Percentiles rank a stretch among this genome's conserved stretches.
Conservation (phyloP, 2,888 invertebrate genomes). For the Drosophila limbata region DNA sequence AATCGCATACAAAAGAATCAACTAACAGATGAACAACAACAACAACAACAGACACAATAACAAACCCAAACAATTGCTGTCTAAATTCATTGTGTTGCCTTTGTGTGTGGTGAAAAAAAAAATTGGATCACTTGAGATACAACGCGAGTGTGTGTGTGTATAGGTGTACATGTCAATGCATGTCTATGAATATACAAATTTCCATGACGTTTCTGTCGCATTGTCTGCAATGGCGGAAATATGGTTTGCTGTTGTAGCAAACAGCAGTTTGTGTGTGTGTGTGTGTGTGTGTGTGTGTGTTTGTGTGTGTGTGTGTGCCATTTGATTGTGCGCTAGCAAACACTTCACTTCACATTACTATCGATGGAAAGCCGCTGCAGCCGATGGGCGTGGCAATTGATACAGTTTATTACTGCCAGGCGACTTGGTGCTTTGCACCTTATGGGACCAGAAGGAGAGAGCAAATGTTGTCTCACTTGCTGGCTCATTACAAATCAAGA, state of each 20-base stretch:
- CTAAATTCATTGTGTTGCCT: slow-evolving; percentile 73
- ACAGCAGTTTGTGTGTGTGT: slow-evolving; percentile 10
- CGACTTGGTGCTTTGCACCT: slow-evolving; percentile 53
- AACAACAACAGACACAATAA: slow-evolving; percentile 42
- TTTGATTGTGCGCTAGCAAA: slow-evolving; percentile 66
- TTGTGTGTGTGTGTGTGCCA: too few relatives aligned
- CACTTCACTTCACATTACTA: slow-evolving; percentile 73
- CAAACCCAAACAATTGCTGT: slow-evolving; percentile 74
- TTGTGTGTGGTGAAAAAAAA: slow-evolving; percentile 59
- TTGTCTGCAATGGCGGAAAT: slow-evolving; percentile 76
- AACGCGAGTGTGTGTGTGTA: slow-evolving; percentile 7
- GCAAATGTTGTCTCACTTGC: slow-evolving; percentile 9
- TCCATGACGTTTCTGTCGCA: slow-evolving; percentile 67
- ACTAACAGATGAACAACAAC: slow-evolving; percentile 47
- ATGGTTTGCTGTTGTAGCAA: slow-evolving; percentile 45
- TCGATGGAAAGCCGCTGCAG: slow-evolving; percentile 30
- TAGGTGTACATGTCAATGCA: slow-evolving; percentile 59
- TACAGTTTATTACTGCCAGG: slow-evolving; percentile 71
- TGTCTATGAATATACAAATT: slow-evolving; percentile 68
- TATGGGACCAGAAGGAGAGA: slow-evolving; percentile 1
- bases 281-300: slow-evolving; percentile 24
- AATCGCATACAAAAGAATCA: slow-evolving; percentile 43
- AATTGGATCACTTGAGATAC: slow-evolving; percentile 67
- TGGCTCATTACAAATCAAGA: slow-evolving; percentile 46
- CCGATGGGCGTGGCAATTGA: slow-evolving; percentile 59